Conservation (phyloP, 2,113 vertebrate species). For the Pholis gunnellus region DNA sequence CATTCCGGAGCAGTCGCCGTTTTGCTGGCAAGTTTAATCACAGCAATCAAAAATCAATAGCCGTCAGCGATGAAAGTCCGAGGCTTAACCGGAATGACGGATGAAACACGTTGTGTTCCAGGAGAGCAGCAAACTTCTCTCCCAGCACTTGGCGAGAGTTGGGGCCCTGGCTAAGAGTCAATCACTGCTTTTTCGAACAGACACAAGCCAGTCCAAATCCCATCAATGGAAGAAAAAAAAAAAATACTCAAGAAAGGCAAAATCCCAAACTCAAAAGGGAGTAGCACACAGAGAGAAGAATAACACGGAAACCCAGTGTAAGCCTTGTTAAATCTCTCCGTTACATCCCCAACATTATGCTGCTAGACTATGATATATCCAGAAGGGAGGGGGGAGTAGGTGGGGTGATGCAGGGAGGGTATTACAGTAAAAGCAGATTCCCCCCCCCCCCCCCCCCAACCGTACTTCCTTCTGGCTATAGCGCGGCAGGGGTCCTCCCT, state of each 20-base stretch:
- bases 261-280: conserved; percentile 69
- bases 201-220: conserved; percentile 67
- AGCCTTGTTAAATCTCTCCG: conserved; percentile 71
- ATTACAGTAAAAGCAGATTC: conserved; percentile 51
- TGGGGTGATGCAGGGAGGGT: conserved; percentile 39
- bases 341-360: conserved; percentile 66
- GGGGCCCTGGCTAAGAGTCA: conserved; percentile 65
- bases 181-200: conserved; percentile 57
- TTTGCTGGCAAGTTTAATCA: conserved; percentile 33
- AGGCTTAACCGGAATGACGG: conserved; percentile 44
- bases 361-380: conserved; percentile 58
- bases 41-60: conserved; percentile 57
- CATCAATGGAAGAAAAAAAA: conserved; percentile 56
- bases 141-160: conserved; percentile 44
- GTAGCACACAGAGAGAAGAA: conserved; percentile 49
- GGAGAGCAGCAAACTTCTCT: conserved; percentile 54
- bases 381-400: conserved; percentile 28
- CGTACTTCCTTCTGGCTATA: conserved; percentile 54
- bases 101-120: conserved; percentile 54
- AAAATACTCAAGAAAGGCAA: conserved; percentile 57
- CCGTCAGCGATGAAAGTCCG: conserved; percentile 26
- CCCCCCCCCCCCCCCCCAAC: background rate
- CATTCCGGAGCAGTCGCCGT: background rate
- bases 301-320: conserved; percentile 65
- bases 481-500: conserved; percentile 52